Evolutionary conservation across 1,140 invertebrate genomes (phyloP).

Genomic region (Sitophilus oryzae): DNA sequence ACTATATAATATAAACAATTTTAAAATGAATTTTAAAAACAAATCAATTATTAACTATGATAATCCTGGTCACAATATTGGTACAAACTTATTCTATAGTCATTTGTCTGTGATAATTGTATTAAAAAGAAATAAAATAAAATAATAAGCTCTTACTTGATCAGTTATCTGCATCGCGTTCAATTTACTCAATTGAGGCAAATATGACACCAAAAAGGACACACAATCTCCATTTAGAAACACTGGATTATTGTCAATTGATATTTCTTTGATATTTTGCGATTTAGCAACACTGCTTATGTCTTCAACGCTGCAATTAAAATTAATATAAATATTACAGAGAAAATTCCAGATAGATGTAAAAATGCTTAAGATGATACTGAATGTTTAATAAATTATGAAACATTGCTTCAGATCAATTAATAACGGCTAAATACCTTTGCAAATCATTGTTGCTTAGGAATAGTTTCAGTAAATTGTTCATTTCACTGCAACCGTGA

Average conservation of each 20-base stretch:
- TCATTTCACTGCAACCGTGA: slow-evolving; percentile 71
- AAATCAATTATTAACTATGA: neutral
- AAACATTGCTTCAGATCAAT: neutral
- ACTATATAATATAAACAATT: no score
- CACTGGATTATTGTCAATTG: slow-evolving; percentile 82
- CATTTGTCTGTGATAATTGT: no score
- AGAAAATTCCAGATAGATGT: neutral
- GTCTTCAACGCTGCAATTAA: slow-evolving; percentile 67
- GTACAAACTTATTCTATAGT: no score
- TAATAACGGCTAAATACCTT: slow-evolving; percentile 58
- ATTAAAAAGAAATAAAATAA: neutral
- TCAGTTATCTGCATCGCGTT: slow-evolving; percentile 72
- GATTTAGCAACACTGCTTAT: slow-evolving; percentile 71
- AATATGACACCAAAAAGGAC: slow-evolving; percentile 70
- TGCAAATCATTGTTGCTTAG: slow-evolving; percentile 82
- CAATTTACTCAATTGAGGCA: slow-evolving; percentile 62
- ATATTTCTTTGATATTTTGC: slow-evolving; percentile 67
- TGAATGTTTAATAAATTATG: slow-evolving; percentile 21
- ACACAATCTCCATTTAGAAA: slow-evolving; percentile 66
- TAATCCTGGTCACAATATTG: neutral
- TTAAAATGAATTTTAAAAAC: neutral
- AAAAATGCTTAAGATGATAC: slow-evolving; percentile 4
- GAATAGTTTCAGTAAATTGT: slow-evolving; percentile 75
- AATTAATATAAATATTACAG: slow-evolving; percentile 4
- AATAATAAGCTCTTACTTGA: slow-evolving; percentile 45